Base-by-base conservation (phyloP, 1,140 invertebrate species). In the Plutomurus gul region DNA sequence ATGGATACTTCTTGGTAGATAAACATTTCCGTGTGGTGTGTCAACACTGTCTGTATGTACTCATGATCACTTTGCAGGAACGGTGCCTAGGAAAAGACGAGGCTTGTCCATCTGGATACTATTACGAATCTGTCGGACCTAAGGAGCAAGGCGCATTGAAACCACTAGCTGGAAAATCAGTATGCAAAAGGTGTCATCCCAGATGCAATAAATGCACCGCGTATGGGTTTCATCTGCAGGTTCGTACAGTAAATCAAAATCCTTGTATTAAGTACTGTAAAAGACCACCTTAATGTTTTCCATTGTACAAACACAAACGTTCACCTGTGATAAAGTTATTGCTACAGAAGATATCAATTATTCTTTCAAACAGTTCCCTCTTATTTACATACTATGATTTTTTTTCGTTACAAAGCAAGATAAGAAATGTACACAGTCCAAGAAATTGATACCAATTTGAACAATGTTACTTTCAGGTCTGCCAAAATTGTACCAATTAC, bases 131-230 rank as follows among this genome's bases (percentile, higher is more conserved):
- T 88, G 92, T 96, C 13, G 92, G 91, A 75, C 90, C 91, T 1
- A 90, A 92, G 80, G 92, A 93, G 78, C 88, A 89, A 78, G 93
- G 92, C 78, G 88, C 89, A 16, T 87, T 92, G 79, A 93, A 90
- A 85, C 89, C 88, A 6, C 86, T 92, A 75, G 93, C 91, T 39
- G 94, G 92, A 77, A 96, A 95, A 88, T 92, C 89, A 0, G 91
- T 95, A 13, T 97, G 96, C 84, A 89, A 94, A 70, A 95, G 92
- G 85, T 99, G 97, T 85, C 95, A 99, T 88, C 91, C 93, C 0
- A 89, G 94, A 13, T 98, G 96, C 85, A 92, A 93, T 81, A 92
- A 92, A 47, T 99, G 96, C 86, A 93, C 91, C 40, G 94, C 92
- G 5, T 96, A 93, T 85, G 95, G 95, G 11, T 94, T 95, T 80